Evolutionary conservation across 2,888 invertebrate genomes (phyloP).

Genomic region (Terebella lapidaria): DNA sequence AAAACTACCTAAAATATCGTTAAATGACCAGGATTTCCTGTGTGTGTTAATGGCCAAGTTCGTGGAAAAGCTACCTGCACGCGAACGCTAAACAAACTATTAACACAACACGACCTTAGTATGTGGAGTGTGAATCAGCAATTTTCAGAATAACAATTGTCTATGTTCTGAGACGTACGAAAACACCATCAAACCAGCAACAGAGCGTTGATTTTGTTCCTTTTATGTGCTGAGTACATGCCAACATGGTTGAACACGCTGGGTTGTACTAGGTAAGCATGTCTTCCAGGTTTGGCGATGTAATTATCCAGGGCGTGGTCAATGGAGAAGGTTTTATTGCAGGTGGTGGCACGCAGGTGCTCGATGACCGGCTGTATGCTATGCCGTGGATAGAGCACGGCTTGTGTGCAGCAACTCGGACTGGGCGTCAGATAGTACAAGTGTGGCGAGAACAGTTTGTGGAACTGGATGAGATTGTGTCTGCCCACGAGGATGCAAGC

Average conservation of each 20-base stretch:
- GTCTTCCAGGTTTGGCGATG: not conserved
- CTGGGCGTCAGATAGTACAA: not conserved
- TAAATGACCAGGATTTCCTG: too few species aligned
- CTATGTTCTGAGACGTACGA: too few species aligned
- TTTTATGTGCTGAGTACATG: not conserved
- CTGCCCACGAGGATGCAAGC: not conserved
- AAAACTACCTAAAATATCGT: too few species aligned
- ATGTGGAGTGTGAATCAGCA: too few species aligned
- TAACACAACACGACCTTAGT: too few species aligned
- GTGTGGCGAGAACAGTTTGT: not conserved
- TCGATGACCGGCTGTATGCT: not conserved
- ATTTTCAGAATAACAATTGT: too few species aligned
- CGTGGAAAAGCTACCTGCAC: too few species aligned
- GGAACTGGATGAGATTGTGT: not conserved
- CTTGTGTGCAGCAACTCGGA: not conserved
- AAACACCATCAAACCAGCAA: too few species aligned
- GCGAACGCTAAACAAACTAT: too few species aligned
- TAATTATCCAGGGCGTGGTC: not conserved
- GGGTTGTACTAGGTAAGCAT: not conserved
- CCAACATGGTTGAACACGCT: not conserved
- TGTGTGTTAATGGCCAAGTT: too few species aligned
- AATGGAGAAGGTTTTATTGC: not conserved
- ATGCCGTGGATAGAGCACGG: not conserved
- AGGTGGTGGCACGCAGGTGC: not conserved
- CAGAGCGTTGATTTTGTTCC: too few species aligned